Evolutionary conservation across 1,140 invertebrate genomes (phyloP).

Genomic region (Odontomachus brunneus): DNA sequence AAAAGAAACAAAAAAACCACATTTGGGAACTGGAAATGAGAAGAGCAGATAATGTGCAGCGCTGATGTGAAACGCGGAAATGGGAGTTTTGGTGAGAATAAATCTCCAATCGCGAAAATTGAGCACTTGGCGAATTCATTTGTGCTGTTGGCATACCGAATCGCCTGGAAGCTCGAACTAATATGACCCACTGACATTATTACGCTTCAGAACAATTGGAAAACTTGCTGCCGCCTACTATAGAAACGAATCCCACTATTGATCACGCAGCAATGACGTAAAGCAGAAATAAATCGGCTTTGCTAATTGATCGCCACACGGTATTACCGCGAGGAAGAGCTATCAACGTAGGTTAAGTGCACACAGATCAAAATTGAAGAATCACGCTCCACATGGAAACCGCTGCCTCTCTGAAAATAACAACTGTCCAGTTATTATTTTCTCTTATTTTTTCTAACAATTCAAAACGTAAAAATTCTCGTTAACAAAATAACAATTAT

Average conservation of each 20-base stretch:
- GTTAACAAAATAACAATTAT: too few relatives aligned
- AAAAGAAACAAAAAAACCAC: too few relatives aligned
- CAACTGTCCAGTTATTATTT: too few relatives aligned
- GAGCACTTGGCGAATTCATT: not conserved
- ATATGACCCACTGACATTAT: conserved; percentile 40
- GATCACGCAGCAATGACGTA: not conserved
- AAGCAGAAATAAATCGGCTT: conserved; percentile 52
- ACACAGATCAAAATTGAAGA: too few relatives aligned
- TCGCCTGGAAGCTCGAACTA: not conserved
- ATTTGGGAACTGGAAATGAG: too few relatives aligned
- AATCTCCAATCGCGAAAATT: not conserved
- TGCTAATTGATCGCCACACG: conserved; percentile 39
- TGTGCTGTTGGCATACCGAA: too few relatives aligned
- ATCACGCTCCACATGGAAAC: too few relatives aligned
- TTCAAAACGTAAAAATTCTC: too few relatives aligned
- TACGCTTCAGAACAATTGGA: conserved; percentile 26
- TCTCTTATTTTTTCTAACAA: too few relatives aligned
- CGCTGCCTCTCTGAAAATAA: too few relatives aligned
- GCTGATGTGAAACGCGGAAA: not conserved
- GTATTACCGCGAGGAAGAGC: conserved; percentile 4
- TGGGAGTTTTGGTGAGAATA: not conserved
- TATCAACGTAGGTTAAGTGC: not conserved
- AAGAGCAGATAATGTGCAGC: too few relatives aligned
- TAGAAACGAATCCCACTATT: conserved; percentile 41
- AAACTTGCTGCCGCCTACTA: conserved; percentile 6